Evolutionary conservation across 2,797 vertebrate species (phyloP).

Genomic region (Odontamblyopus lacepedii): DNA sequence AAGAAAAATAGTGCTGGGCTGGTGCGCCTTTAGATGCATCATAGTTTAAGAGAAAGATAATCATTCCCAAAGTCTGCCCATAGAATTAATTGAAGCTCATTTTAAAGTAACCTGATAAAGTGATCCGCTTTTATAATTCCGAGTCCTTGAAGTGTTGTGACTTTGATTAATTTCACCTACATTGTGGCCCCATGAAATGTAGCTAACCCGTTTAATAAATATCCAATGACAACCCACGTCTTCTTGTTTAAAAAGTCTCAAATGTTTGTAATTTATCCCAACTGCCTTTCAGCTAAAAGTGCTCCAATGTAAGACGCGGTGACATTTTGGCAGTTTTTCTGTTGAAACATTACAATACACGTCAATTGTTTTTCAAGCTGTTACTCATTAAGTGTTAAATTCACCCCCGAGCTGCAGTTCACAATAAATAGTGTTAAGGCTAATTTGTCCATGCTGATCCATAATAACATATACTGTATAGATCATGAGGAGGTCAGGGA

Average conservation of each 20-base stretch:
- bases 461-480: slow-evolving; percentile 17
- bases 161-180: slow-evolving; percentile 52
- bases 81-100: slow-evolving; percentile 51
- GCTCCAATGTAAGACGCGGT: slow-evolving; percentile 7
- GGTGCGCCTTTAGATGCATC: slow-evolving; percentile 46
- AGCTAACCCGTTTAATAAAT: slow-evolving; percentile 45
- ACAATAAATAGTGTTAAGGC: slow-evolving; percentile 17
- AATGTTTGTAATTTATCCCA: slow-evolving; percentile 34
- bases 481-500: slow-evolving; percentile 27
- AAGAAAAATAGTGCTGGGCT: slow-evolving; percentile 42
- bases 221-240: slow-evolving; percentile 30
- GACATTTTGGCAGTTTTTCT: slow-evolving; percentile 35
- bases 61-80: slow-evolving; percentile 37
- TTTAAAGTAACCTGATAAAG: slow-evolving; percentile 50
- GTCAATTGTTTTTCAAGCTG: slow-evolving; percentile 6
- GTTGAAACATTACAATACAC: slow-evolving; percentile 22
- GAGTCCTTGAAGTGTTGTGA: slow-evolving; percentile 51
- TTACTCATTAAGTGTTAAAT: slow-evolving; percentile 6
- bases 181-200: slow-evolving; percentile 45
- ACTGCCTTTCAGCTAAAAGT: slow-evolving; percentile 27
- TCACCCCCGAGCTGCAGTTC: slow-evolving; percentile 10
- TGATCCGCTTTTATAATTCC: slow-evolving; percentile 40
- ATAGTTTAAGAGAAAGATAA: slow-evolving; percentile 45
- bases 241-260: slow-evolving; percentile 43
- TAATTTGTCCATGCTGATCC: slow-evolving; percentile 26